A percentile compares a stretch with the other conserved stretches of the same genome.
phyloP scores from a whole-genome alignment of 2,888 invertebrate genomes.

The Nomada hirtipes region DNA sequence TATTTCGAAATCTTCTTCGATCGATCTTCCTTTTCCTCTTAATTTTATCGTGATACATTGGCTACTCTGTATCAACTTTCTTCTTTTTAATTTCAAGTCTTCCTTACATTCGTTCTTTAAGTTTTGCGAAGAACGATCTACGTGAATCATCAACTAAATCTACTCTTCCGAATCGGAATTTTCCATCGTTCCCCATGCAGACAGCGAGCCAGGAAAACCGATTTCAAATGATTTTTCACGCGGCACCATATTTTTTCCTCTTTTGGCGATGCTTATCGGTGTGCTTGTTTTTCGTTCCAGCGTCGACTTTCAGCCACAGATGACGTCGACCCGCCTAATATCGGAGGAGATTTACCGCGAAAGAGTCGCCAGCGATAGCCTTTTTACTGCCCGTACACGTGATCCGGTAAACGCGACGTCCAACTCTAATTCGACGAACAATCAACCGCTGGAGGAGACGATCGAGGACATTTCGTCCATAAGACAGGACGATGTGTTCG shows the following conservation, averaged over 20 bases:
- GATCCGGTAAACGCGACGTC: constrained; percentile 54
- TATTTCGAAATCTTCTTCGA: not conserved
- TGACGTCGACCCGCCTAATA: constrained; percentile 76
- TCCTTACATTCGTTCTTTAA: not conserved
- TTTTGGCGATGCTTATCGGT: not conserved
- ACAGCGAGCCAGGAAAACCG: not conserved
- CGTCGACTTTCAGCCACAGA: constrained; percentile 72
- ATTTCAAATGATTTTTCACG: not conserved
- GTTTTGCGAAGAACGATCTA: not conserved
- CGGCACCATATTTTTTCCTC: not conserved
- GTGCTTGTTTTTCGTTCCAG: constrained; percentile 58
- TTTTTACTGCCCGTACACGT: constrained; percentile 66
- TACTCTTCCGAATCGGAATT: not conserved
- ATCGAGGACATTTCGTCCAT: constrained; percentile 38
- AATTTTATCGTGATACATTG: not conserved
- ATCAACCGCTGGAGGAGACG: constrained; percentile 34
- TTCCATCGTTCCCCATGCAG: not conserved
- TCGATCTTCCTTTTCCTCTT: not conserved
- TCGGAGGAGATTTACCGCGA: constrained; percentile 80
- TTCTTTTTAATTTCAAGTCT: not conserved
- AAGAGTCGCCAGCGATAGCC: constrained; percentile 74
- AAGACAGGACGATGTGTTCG: constrained; percentile 72
- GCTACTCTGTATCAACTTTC: not conserved
- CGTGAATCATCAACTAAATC: too few relatives aligned
- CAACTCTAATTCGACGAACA: constrained; percentile 39